These are phyloP conservation scores for Illadopsis cleaveri DNA, from an alignment of 2,113 vertebrate genomes.

Conservation along the genomic window DNA sequence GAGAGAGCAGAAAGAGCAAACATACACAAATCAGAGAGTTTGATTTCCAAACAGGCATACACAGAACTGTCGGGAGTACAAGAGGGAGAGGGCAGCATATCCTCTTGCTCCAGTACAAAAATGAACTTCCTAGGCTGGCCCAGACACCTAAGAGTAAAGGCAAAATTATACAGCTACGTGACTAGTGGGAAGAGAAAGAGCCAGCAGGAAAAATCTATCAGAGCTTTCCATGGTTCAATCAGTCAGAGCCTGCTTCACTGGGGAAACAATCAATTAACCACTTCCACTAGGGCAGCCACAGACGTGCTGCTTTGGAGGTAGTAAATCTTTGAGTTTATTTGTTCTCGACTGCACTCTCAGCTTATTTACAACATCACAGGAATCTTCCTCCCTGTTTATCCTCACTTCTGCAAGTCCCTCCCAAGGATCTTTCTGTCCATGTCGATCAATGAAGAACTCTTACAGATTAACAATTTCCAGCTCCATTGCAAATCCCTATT, in stretches of 20 bases:
- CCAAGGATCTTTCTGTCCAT: neutral
- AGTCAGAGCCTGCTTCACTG: constrained; percentile 1
- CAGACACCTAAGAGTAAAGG: constrained; percentile 1
- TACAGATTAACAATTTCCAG: neutral
- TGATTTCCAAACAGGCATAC: neutral
- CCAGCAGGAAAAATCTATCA: constrained; percentile 54
- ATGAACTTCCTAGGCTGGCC: neutral
- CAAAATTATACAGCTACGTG: constrained; percentile 17
- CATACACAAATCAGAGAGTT: neutral
- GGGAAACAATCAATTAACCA: constrained; percentile 54
- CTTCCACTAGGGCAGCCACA: constrained; percentile 27
- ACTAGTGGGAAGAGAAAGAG: constrained; percentile 29
- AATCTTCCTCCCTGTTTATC: neutral
- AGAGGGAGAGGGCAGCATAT: neutral
- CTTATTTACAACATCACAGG: constrained; percentile 5
- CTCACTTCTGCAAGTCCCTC: neutral
- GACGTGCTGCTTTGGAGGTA: neutral
- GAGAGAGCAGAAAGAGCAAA: neutral
- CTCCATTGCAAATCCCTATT: neutral
- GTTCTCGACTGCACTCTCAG: neutral
- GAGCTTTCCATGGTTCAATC: constrained; percentile 59
- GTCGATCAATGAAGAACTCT: neutral
- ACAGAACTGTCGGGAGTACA: neutral
- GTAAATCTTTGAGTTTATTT: constrained; percentile 36
- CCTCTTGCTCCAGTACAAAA: neutral